phyloP scores from a whole-genome alignment of 2,797 vertebrate species.

The Sebastes hubbsi region DNA sequence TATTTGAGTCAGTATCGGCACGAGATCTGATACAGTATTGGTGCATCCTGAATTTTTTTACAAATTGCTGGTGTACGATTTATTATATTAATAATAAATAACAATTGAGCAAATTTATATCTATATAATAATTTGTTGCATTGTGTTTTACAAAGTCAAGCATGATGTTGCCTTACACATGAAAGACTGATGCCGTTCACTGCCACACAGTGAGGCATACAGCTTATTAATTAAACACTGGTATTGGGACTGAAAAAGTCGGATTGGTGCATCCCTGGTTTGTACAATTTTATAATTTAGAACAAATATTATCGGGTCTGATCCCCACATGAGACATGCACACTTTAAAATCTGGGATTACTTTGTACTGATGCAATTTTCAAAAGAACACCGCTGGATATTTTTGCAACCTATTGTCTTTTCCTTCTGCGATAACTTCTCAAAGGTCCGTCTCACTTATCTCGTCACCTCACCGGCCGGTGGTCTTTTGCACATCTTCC shows the following conservation, averaged over 20 bases:
- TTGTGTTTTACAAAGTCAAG: neutral
- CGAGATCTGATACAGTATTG: no score
- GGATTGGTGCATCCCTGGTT: neutral
- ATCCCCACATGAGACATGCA: neutral
- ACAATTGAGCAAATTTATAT: neutral
- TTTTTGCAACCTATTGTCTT: conserved; percentile 16
- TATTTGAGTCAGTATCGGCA: no score
- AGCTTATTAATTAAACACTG: neutral
- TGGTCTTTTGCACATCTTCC: conserved; percentile 48
- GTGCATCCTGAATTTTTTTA: no score
- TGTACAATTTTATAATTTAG: neutral
- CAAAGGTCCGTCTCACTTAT: conserved; percentile 26
- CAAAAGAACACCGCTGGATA: neutral
- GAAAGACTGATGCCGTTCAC: neutral
- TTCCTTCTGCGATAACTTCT: conserved; percentile 29
- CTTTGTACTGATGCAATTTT: neutral
- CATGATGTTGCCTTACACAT: neutral
- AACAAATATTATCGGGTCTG: neutral
- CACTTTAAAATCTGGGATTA: neutral
- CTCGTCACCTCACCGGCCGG: conserved; percentile 9
- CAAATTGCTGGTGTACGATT: no score
- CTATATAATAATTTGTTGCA: neutral
- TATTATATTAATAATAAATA: no score
- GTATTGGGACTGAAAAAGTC: neutral
- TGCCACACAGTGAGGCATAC: neutral